A percentile compares a stretch with the other conserved stretches of the same genome.
These are phyloP conservation scores for Papilio machaon DNA, from an alignment of 1,140 invertebrate genomes.

Conservation along the genomic window DNA sequence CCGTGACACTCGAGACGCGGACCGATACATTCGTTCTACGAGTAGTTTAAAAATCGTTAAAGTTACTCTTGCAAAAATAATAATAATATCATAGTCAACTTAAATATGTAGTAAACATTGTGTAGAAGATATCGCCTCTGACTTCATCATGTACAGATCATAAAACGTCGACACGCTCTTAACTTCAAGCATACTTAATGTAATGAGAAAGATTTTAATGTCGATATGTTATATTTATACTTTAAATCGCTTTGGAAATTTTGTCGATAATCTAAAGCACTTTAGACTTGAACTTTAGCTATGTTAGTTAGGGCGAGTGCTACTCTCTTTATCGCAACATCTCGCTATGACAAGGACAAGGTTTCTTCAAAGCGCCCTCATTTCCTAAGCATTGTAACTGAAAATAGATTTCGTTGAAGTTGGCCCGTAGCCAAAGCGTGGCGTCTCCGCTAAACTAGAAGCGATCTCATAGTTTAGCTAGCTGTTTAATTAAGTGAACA, in stretches of 20 bases:
- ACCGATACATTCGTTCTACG: too few species aligned
- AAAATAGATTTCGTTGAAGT: constrained; percentile 40
- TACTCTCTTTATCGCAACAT: constrained; percentile 39
- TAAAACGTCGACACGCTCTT: background rate
- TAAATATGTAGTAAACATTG: background rate
- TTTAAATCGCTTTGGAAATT: background rate
- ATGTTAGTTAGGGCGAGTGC: constrained; percentile 37
- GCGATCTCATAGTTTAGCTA: constrained; percentile 28
- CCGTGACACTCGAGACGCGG: too few species aligned
- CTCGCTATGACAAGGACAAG: constrained; percentile 38
- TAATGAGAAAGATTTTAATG: background rate
- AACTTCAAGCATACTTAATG: background rate
- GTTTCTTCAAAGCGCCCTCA: constrained; percentile 37
- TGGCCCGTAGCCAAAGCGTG: constrained; percentile 30
- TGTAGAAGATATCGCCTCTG: background rate
- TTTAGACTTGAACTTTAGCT: constrained; percentile 35
- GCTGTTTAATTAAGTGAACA: constrained; percentile 28
- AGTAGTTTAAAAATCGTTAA: too few species aligned
- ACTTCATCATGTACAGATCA: background rate
- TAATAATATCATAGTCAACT: too few species aligned
- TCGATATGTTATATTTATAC: constrained; percentile 23
- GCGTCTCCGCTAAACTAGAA: constrained; percentile 15
- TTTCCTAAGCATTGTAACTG: constrained; percentile 40
- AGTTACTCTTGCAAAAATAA: too few species aligned
- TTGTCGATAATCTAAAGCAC: constrained; percentile 30